Percentiles rank a stretch among this genome's conserved stretches.
phyloP scores from a whole-genome alignment of 2,113 vertebrate genomes.

The Onychostruthus taczanowskii region DNA sequence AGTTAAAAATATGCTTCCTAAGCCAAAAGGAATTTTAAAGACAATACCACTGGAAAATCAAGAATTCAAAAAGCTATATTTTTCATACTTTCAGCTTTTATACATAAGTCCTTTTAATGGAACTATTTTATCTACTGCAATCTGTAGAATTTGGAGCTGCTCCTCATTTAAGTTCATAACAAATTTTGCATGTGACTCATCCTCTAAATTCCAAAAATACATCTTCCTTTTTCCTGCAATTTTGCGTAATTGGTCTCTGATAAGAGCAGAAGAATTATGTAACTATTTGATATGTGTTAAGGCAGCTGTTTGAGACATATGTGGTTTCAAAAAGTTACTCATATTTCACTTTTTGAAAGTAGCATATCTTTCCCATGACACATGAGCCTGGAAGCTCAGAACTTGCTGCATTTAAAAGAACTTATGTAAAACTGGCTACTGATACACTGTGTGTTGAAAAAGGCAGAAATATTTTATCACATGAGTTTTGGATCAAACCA shows the following conservation, averaged over 20 bases:
- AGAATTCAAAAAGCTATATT: not conserved
- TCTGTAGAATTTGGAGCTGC: not conserved
- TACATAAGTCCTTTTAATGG: not conserved
- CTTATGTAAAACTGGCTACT: not conserved
- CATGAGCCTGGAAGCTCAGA: not conserved
- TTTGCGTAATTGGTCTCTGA: conserved; percentile 34
- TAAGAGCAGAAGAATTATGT: conserved; percentile 12
- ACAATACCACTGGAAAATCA: not conserved
- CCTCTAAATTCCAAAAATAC: conserved; percentile 36
- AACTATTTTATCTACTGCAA: not conserved
- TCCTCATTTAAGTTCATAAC: not conserved
- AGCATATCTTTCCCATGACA: accelerated
- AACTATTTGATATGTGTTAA: conserved; percentile 9
- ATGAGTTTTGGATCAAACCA: not conserved
- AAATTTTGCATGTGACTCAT: conserved; percentile 44
- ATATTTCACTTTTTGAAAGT: not conserved
- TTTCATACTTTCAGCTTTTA: not conserved
- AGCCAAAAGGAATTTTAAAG: not conserved
- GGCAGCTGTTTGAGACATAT: conserved; percentile 21
- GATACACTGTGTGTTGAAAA: not conserved
- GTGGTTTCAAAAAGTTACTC: not conserved
- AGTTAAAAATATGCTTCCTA: not conserved
- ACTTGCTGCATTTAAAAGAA: not conserved
- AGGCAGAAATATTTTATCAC: not conserved
- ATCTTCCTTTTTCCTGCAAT: conserved; percentile 36